Base-by-base conservation (phyloP, 2,797 vertebrate genomes). In the Hoplostethus mediterraneus region DNA sequence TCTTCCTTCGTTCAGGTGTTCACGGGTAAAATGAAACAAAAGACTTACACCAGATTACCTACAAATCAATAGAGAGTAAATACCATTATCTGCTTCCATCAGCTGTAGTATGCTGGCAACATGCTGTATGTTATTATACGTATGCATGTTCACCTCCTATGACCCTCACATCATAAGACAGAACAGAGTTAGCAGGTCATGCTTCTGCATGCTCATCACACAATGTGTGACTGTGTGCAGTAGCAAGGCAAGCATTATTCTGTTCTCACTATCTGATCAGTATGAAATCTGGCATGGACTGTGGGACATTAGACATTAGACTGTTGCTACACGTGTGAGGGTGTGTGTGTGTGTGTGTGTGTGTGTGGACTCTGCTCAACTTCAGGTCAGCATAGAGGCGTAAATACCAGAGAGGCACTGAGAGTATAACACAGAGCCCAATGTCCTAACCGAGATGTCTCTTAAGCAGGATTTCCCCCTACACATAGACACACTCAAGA, bases 221-320 rank as follows among this genome's bases (percentile, higher is more conserved):
- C 61, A 60, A 42, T 33, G 13, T 51, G 59, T 2, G 56, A 1
- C 33, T 69, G 3, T 31, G 11, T 8, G 5, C 44, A 25, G 58
- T 12, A 71, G 52, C 16, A 61, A 63, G 21, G 31, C 13, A 56
- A 58, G 40, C 10, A 40, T 3, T 28, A 28, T 72, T 38, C 59
- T 77, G 61, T 45, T 80, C 10, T 75, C 52, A 14, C 51, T 63
- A 38, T 67, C 51, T 67, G 85, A 72, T 67, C 44, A 42, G 12
- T 76, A 42, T 80, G 71, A 84, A 70, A 87, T 77, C 67, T 87
- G 85, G 40, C 28, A 25, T 51, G 42, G 60, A 64, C 82, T 16
- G 7, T 16, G 64, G 44, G 59, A 28, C 28, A 28, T 28, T 86
- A 84, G 81, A 91, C 85, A 65, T 93, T 91, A 82, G 86, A 90